Percentiles rank a stretch among this genome's conserved stretches.
phyloP scores from a whole-genome alignment of 53 echinoderm and acorn worm species.

The Pentamera pediparva region DNA sequence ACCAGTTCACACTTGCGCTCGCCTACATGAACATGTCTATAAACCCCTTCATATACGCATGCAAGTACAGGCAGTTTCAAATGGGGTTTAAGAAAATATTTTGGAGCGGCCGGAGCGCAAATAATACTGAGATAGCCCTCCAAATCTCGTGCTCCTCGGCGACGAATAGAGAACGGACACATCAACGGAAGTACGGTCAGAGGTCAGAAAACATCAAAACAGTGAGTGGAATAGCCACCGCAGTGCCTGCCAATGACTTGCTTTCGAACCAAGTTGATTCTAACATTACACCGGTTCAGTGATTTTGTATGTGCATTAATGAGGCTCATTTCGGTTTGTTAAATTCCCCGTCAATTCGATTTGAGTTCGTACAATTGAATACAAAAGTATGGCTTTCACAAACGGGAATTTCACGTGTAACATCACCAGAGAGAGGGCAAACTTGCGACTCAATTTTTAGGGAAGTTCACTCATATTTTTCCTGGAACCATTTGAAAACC shows the following conservation, averaged over 20 bases:
- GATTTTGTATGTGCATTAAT: no score
- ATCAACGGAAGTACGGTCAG: background rate
- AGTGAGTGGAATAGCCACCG: background rate
- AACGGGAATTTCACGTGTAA: no score
- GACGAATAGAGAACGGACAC: background rate
- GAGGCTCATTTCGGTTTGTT: no score
- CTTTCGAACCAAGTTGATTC: background rate
- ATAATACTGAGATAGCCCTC: background rate
- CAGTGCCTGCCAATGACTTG: background rate
- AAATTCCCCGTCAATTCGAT: no score
- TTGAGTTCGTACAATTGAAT: no score
- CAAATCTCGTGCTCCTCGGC: background rate
- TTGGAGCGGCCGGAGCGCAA: background rate
- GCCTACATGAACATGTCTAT: conserved; percentile 51
- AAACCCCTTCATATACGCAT: conserved; percentile 70
- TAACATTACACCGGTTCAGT: no score
- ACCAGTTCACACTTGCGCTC: conserved; percentile 42
- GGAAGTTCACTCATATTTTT: no score
- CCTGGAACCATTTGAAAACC: no score
- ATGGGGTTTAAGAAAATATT: conserved; percentile 40
- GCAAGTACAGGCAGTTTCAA: conserved; percentile 69
- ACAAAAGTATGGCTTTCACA: no score
- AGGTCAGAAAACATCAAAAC: background rate
- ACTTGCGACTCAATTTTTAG: no score
- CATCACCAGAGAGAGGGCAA: no score